These are phyloP conservation scores for Chloroceryle aenea DNA, from an alignment of 2,113 vertebrate genomes.

Conservation along the genomic window DNA sequence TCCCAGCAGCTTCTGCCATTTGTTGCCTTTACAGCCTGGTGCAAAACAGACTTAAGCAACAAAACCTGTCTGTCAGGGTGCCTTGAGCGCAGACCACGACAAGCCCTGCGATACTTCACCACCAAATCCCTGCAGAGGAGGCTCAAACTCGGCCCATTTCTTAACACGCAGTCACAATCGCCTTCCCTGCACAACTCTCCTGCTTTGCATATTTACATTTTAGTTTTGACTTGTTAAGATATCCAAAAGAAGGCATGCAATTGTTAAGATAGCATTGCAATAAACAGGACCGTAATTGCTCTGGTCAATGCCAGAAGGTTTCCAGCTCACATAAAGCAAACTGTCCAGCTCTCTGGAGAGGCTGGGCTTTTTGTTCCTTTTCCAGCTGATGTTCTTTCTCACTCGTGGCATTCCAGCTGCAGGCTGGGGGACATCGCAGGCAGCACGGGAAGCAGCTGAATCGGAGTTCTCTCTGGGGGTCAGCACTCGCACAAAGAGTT, in stretches of 20 bases:
- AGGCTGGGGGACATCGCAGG: not conserved
- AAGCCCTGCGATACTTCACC: not conserved
- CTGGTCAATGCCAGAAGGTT: not conserved
- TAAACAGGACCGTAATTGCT: not conserved
- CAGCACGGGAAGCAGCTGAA: rapidly evolving
- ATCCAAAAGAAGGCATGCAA: not conserved
- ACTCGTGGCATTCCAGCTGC: not conserved
- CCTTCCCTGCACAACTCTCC: not conserved
- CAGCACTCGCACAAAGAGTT: not conserved
- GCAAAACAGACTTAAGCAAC: not conserved
- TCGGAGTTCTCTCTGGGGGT: not conserved
- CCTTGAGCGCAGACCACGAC: not conserved
- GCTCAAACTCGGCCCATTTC: not conserved
- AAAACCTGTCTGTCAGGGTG: not conserved
- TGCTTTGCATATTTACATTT: not conserved
- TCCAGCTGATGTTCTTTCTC: not conserved
- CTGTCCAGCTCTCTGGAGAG: not conserved
- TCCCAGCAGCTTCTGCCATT: not conserved
- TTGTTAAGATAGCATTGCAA: not conserved
- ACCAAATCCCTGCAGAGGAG: not conserved
- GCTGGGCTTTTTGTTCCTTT: not conserved
- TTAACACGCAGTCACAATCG: not conserved
- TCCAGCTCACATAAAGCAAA: not conserved
- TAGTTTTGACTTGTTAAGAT: not conserved
- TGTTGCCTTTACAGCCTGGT: not conserved